Percentiles rank a stretch among this genome's conserved stretches.
Conservation (phyloP, 2,888 invertebrate genomes). For the Pristionchus mayeri region DNA sequence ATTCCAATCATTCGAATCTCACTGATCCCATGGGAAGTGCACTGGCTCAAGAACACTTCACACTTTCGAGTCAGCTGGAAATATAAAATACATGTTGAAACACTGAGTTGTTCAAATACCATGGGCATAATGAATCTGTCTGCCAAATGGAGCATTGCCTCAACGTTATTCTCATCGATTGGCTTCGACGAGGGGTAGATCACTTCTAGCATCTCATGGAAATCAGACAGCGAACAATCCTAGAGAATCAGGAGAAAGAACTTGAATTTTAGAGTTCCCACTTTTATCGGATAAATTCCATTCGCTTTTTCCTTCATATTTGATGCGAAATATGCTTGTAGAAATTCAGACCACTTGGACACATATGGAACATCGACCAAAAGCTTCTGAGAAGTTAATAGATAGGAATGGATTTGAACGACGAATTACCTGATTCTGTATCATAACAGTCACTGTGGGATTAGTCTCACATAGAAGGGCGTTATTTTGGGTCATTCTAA, state of each 20-base stretch:
- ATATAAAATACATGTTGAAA: not conserved
- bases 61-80: constrained; percentile 7
- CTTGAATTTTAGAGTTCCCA: not conserved
- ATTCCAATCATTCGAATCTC: constrained; percentile 21
- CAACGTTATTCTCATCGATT: constrained; percentile 26
- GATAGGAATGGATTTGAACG: not conserved
- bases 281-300: constrained; percentile 14
- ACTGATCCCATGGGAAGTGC: not conserved
- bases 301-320: not conserved
- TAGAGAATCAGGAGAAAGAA: not conserved
- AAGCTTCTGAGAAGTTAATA: not conserved
- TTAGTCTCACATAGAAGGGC: not conserved
- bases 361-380: not conserved
- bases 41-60: not conserved
- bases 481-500: not conserved
- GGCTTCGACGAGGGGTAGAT: constrained; percentile 31
- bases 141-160: not conserved
- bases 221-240: not conserved
- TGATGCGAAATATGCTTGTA: constrained; percentile 4
- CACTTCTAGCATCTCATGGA: not conserved
- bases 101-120: not conserved
- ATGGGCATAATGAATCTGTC: constrained; percentile 35
- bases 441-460: not conserved
- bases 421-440: not conserved
- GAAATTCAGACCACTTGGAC: constrained; percentile 12